phyloP scores from a whole-genome alignment of 2,113 vertebrate species.

The Strix aluco region DNA sequence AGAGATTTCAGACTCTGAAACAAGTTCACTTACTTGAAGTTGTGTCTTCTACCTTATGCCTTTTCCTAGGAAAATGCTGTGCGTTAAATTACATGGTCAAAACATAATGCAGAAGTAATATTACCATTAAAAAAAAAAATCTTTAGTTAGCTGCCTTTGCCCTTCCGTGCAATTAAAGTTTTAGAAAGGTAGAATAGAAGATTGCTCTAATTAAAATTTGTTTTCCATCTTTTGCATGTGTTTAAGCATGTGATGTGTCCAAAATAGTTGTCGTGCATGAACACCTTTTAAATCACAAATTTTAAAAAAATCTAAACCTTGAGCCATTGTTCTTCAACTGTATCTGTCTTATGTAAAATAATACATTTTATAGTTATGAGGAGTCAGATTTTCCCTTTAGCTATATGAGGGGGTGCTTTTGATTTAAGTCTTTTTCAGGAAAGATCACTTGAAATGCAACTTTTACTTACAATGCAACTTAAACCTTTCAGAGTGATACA shows the following conservation, averaged over 20 bases:
- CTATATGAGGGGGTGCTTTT: neutral
- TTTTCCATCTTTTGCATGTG: neutral
- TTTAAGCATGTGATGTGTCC: neutral
- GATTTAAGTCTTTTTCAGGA: neutral
- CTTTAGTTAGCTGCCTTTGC: neutral
- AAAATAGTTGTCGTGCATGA: neutral
- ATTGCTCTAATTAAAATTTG: neutral
- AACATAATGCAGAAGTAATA: neutral
- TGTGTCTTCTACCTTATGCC: neutral
- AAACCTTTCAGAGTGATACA: neutral
- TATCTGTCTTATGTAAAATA: neutral
- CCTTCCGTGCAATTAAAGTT: neutral
- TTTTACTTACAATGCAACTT: neutral
- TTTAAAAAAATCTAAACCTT: neutral
- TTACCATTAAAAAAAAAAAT: neutral
- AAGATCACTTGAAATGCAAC: neutral
- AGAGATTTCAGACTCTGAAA: neutral
- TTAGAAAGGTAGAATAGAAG: neutral
- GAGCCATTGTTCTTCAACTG: neutral
- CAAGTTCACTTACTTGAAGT: neutral
- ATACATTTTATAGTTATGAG: neutral
- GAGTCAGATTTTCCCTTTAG: neutral
- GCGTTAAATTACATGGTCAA: neutral
- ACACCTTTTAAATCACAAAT: neutral
- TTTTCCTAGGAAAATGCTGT: neutral